Evolutionary conservation across 2,888 invertebrate species (phyloP), one percentile per base, ranked within the genome.

Genomic region (Himalopsyche kuldschensis): DNA sequence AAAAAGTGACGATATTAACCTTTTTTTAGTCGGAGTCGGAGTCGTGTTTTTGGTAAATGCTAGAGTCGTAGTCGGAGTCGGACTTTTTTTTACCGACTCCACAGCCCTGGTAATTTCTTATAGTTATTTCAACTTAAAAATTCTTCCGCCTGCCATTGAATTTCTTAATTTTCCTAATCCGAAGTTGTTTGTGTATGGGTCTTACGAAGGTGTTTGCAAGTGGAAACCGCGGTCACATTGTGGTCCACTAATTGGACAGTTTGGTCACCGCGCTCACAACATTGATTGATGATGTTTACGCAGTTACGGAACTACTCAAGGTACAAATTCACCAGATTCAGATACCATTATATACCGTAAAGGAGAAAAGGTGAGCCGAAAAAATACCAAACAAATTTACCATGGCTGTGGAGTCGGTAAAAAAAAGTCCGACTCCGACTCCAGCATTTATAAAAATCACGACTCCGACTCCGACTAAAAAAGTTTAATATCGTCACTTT

Each of bases 211-310:
- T 55, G 55, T 55, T 55, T 55, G 55, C 55, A 55, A 55, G 55
- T 20, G 55, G 20, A 55, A 20, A 24, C 55, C 55, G 55, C 55
- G 55, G 55, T 55, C 55, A 24, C 55, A 55, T 20, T 55, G 55
- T 55, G 55, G 55, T 55, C 81, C 35, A 63, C 78, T 84, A 84
- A 84, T 84, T 84, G 81, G 84, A 48, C 81, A 84, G 75, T 75
- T 78, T 75, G 78, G 81, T 48, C 48, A 20, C 32, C 41, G 47
- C 79, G 78, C 41, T 32, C 31, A 6, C 78, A 35, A 41, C 81
- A 55, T 81, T 84, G 84, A 84, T 84, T 84, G 84, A 84, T 84
- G 84, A 81, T 84, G 84, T 84, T 84, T 84, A 69, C 84, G 77
- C 69, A 78, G 20, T 78, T 35, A 78, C 41, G 17, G 8, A 11